Base-by-base conservation (phyloP, 2,797 vertebrate genomes). In the Acrossocheilus wenchowensis region DNA sequence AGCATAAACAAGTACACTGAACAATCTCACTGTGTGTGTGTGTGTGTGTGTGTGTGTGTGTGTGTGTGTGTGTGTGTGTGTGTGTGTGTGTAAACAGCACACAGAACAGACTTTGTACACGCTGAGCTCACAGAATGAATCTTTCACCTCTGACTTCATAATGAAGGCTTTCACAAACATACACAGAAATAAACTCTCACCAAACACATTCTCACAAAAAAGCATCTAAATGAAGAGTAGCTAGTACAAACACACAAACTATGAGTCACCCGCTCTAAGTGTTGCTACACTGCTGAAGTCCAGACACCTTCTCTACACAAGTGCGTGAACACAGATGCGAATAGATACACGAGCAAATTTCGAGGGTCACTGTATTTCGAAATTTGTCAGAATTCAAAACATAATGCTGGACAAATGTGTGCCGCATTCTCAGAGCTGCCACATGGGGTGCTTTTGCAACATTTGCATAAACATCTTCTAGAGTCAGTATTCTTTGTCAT, bases 91-190 rank as follows among this genome's bases (percentile, higher is more conserved):
- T 82, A 43, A 85, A 86, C 75, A 7, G 36, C 19, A 64, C 54
- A 72, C 77, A 90, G 88, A 90, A 90, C 88, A 92, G 87, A 90
- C 89, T 88, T 87, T 77, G 87, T 92, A 89, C 91, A 90, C 86
- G 66, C 85, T 68, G 83, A 86, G 85, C 87, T 89, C 75, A 92
- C 92, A 93, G 89, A 78, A 90, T 87, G 7, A 64, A 45, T 43
- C 79, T 73, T 85, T 85, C 88, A 89, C 84, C 88, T 91, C 87
- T 92, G 92, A 88, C 77, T 90, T 81, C 68, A 89, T 94, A 91
- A 94, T 94, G 92, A 91, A 86, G 68, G 88, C 91, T 90, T 93
- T 93, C 87, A 93, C 81, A 78, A 81, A 80, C 78, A 74, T 48
- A 43, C 36, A 75, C 60, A 26, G 30, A 30, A 21, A 45, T 62